Percentiles rank a stretch among this genome's conserved stretches.
phyloP scores from a whole-genome alignment of 2,113 vertebrate genomes.

The Regulus satrapa region DNA sequence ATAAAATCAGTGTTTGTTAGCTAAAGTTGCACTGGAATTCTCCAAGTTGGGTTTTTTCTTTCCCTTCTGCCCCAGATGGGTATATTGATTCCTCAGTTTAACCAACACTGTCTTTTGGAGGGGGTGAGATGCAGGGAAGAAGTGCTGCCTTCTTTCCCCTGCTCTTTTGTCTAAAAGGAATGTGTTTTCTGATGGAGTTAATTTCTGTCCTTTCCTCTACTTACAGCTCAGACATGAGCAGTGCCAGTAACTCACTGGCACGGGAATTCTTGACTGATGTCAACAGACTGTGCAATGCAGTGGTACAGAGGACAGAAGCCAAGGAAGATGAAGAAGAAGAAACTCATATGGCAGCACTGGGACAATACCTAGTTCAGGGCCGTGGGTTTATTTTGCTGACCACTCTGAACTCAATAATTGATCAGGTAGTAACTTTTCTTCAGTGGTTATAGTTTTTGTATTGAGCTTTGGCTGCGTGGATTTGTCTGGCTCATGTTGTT shows the following conservation, averaged over 20 bases:
- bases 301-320: constrained; percentile 86
- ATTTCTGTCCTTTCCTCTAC: background rate
- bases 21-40: background rate
- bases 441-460: background rate
- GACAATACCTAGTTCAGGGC: constrained; percentile 91
- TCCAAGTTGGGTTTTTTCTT: background rate
- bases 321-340: constrained; percentile 92
- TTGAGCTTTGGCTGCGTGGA: background rate
- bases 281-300: constrained; percentile 91
- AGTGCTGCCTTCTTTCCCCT: background rate
- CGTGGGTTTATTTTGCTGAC: constrained; percentile 90
- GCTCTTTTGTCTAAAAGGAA: background rate
- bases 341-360: constrained; percentile 91
- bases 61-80: background rate
- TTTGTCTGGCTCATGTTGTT: background rate
- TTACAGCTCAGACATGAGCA: constrained; percentile 93
- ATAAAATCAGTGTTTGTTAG: background rate
- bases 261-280: constrained; percentile 97
- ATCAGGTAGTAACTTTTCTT: constrained; percentile 79
- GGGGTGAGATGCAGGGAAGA: background rate
- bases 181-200: background rate
- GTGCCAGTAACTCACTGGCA: constrained; percentile 92
- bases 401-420: constrained; percentile 87
- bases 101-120: background rate
- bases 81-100: background rate